Conservation (phyloP, 2,888 invertebrate species). For the Amitus sp. region DNA sequence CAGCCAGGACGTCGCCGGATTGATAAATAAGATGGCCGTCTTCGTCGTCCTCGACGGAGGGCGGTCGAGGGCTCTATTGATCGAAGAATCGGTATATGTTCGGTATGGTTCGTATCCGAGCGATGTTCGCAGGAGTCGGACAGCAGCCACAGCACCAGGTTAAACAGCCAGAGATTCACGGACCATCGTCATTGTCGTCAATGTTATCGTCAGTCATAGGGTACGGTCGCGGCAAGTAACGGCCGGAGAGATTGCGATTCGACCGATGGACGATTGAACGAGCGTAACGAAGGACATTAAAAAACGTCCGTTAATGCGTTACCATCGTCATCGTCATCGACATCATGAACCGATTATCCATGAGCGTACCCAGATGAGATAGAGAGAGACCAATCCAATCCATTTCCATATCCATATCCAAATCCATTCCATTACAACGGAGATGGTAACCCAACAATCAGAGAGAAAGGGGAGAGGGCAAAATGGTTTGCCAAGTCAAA, state of each 20-base stretch:
- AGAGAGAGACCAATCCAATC: constrained; percentile 58
- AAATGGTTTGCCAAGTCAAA: constrained; percentile 74
- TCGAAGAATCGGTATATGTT: constrained; percentile 45
- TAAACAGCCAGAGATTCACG: constrained; percentile 5
- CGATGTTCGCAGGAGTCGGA: constrained; percentile 23
- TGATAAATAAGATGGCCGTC: constrained; percentile 99
- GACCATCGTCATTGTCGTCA: constrained; percentile 32
- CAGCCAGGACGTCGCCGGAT: constrained; percentile 98
- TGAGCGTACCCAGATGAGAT: constrained; percentile 54
- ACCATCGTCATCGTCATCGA: constrained; percentile 31
- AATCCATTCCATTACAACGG: constrained; percentile 67
- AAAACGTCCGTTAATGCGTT: no score
- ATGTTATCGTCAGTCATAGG: constrained; percentile 12
- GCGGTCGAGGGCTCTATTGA: constrained; percentile 84
- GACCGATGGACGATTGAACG: constrained; percentile 51
- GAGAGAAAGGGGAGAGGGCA: constrained; percentile 74
- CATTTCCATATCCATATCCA: constrained; percentile 57
- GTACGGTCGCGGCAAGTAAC: constrained; percentile 5
- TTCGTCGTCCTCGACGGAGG: constrained; percentile 98
- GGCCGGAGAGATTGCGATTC: constrained; percentile 38
- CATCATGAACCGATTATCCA: constrained; percentile 40
- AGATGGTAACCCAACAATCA: constrained; percentile 73
- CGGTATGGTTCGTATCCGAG: constrained; percentile 33
- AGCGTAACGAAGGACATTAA: constrained; percentile 45
- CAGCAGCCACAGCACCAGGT: constrained; percentile 7